Evolutionary conservation across 2,888 invertebrate genomes (phyloP).

Genomic region (Tillus elongatus): DNA sequence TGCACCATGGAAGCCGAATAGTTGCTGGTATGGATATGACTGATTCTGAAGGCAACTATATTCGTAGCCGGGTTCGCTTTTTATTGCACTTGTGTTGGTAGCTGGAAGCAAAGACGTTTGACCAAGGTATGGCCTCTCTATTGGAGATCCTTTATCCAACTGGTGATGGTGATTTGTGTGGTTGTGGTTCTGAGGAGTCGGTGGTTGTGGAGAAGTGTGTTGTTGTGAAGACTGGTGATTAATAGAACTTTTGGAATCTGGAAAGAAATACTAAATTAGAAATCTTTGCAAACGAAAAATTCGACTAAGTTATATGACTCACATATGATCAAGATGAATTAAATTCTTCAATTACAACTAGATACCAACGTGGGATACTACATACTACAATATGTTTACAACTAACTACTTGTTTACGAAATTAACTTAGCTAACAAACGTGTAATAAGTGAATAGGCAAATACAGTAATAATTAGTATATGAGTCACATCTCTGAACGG

Average conservation of each 20-base stretch:
- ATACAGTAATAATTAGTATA: too few relatives aligned
- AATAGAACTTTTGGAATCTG: constrained; percentile 9
- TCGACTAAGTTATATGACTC: too few relatives aligned
- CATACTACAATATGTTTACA: too few relatives aligned
- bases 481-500: too few relatives aligned
- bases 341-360: too few relatives aligned
- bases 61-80: constrained; percentile 42
- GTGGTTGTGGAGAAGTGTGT: constrained; percentile 22
- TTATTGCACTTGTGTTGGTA: constrained; percentile 37
- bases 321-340: too few relatives aligned
- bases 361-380: too few relatives aligned
- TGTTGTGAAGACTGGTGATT: constrained; percentile 22
- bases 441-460: too few relatives aligned
- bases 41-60: constrained; percentile 41
- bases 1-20: constrained; percentile 45
- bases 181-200: constrained; percentile 18
- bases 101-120: constrained; percentile 50
- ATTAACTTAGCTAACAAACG: too few relatives aligned
- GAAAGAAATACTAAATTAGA: constrained; percentile 9
- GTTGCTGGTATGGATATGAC: constrained; percentile 46
- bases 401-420: too few relatives aligned
- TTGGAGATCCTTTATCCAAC: constrained; percentile 23
- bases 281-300: too few relatives aligned
- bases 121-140: constrained; percentile 45
- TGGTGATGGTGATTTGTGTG: constrained; percentile 21